Conservation (phyloP, 2,888 invertebrate genomes). For the Minunthozetes semirufus region DNA sequence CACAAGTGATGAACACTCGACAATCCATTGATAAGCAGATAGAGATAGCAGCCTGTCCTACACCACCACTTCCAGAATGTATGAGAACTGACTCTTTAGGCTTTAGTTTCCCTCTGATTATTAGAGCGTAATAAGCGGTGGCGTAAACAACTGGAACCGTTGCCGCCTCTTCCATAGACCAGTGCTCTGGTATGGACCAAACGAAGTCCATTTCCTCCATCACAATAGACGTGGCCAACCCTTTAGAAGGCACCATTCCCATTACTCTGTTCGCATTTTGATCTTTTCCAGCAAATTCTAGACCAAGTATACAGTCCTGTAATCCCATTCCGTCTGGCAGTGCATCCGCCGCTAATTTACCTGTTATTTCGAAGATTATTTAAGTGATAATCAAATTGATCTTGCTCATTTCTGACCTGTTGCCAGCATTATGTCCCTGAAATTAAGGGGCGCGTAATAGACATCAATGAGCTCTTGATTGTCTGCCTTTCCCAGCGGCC, state of each 20-base stretch:
- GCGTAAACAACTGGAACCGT: slow-evolving; percentile 51
- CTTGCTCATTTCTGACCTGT: slow-evolving; percentile 67
- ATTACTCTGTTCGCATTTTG: slow-evolving; percentile 46
- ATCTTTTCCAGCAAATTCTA: slow-evolving; percentile 45
- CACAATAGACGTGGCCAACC: slow-evolving; percentile 51
- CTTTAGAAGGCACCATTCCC: slow-evolving; percentile 48
- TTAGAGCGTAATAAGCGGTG: slow-evolving; percentile 53
- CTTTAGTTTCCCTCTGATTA: slow-evolving; percentile 50
- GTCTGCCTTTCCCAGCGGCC: background rate
- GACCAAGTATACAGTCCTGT: slow-evolving; percentile 56
- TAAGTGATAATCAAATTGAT: background rate
- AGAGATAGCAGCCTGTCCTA: slow-evolving; percentile 54
- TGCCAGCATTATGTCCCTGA: slow-evolving; percentile 43
- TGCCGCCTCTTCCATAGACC: slow-evolving; percentile 50
- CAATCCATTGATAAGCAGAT: slow-evolving; percentile 52
- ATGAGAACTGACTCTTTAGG: slow-evolving; percentile 49
- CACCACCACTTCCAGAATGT: slow-evolving; percentile 51
- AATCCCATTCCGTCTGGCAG: slow-evolving; percentile 58
- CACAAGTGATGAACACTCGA: slow-evolving; percentile 52
- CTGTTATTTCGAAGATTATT: slow-evolving; percentile 64
- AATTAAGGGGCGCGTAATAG: slow-evolving; percentile 52
- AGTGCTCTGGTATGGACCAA: slow-evolving; percentile 49
- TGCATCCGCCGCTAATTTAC: slow-evolving; percentile 92
- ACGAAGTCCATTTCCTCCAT: slow-evolving; percentile 58
- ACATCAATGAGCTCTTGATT: slow-evolving; percentile 49